Base-by-base conservation (phyloP, 2,888 invertebrate genomes). In the Diachrysia chrysitis region DNA sequence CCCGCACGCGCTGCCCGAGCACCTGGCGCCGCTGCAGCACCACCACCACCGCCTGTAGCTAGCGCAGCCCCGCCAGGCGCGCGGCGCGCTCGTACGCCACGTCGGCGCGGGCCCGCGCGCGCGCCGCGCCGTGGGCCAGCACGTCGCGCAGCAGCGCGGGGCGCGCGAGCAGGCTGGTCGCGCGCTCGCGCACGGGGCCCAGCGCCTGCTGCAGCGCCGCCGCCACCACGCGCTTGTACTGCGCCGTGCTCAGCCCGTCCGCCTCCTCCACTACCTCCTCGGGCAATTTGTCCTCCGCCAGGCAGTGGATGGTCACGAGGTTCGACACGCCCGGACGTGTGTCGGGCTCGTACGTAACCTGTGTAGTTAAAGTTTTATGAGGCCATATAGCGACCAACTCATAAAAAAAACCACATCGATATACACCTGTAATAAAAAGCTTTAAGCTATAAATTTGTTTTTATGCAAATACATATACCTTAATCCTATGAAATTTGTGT, bases 321-420 rank as follows among this genome's bases (percentile, higher is more conserved):
- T 99, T 99, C 58, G 99, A 96, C 17, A 99, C 98, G 25, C 98
- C 99, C 0, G 98, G 98, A 73, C 99, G 96, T 7, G 90, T 88
- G 63, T 95, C 96, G 0, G 97, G 97, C 77, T 98, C 97, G 91
- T 96, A 99, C 14, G 97, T 97, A 12, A 99, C 96, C 94, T 96
- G 83, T 23, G 35, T 1, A 2, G 53, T 17, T 10, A 17, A 19
- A 6, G 10, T 12, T 17, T 32, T 32, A 32, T 32, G 32, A 32
- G 32, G 10, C 32, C 10, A 2, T 10, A 32, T 32, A 32, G 32
- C 32, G 29, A 2, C 29, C 29, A 4, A 5, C n/a, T n/a, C n/a
- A n/a, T n/a, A n/a, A n/a, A n/a, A n/a, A n/a, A n/a, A n/a, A n/a
- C n/a, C n/a, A n/a, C n/a, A n/a, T n/a, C n/a, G n/a, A n/a, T n/a